A percentile compares a stretch with the other conserved stretches of the same genome.
Conservation (phyloP, 2,797 vertebrate genomes). For the Crenuchus spilurus region DNA sequence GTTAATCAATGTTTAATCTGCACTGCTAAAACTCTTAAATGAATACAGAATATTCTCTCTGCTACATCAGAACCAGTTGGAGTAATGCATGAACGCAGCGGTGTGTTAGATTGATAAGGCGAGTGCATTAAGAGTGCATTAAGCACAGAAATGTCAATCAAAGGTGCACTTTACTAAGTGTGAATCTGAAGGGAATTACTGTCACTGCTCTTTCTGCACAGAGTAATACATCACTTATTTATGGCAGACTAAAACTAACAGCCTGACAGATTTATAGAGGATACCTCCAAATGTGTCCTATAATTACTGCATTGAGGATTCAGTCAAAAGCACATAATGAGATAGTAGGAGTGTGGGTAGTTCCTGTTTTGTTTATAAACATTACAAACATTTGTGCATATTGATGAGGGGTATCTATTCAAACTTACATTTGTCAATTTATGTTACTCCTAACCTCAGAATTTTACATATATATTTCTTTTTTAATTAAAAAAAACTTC, state of each 20-base stretch:
- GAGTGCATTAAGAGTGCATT: constrained; percentile 2
- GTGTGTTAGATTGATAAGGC: background rate
- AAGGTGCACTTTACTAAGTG: background rate
- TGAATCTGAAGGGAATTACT: background rate
- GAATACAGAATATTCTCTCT: background rate
- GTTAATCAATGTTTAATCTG: background rate
- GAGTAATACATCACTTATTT: constrained; percentile 12
- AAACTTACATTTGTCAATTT: too few relatives aligned
- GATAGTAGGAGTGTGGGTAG: background rate
- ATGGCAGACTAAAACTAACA: background rate
- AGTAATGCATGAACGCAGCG: background rate
- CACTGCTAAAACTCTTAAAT: background rate
- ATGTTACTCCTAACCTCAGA: too few relatives aligned
- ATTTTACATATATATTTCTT: too few relatives aligned
- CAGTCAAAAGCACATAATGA: background rate
- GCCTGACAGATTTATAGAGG: background rate
- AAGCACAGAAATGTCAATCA: constrained; percentile 17
- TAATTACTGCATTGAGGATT: background rate
- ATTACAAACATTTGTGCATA: background rate
- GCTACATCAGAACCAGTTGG: background rate
- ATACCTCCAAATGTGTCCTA: background rate
- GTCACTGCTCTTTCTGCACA: background rate
- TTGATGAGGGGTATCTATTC: too few relatives aligned
- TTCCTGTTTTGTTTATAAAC: background rate
- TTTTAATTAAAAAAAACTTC: too few relatives aligned